Percentiles rank a stretch among this genome's conserved stretches.
These are phyloP conservation scores for Acleris literana DNA, from an alignment of 2,888 invertebrate genomes.

Conservation along the genomic window DNA sequence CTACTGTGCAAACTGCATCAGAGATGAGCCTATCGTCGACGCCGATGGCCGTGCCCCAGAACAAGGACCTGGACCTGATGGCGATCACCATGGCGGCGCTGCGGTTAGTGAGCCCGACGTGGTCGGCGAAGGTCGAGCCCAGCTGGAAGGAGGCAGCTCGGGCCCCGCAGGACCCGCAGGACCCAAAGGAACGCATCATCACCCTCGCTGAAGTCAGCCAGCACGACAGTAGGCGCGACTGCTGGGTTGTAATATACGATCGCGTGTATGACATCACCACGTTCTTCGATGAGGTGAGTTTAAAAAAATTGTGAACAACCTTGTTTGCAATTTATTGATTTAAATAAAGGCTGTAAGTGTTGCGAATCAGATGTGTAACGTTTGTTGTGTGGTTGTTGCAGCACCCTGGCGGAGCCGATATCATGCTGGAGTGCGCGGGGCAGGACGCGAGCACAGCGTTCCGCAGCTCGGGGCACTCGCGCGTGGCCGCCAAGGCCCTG, in stretches of 20 bases:
- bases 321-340: too few relatives aligned
- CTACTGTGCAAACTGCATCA: slow-evolving; percentile 67
- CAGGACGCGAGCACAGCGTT: slow-evolving; percentile 93
- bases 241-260: slow-evolving; percentile 95
- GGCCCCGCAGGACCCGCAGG: slow-evolving; percentile 60
- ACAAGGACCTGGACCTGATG: slow-evolving; percentile 68
- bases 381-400: slow-evolving; percentile 60
- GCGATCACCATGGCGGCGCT: slow-evolving; percentile 79
- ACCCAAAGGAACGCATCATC: slow-evolving; percentile 76
- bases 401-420: slow-evolving; percentile 93
- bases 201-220: slow-evolving; percentile 89
- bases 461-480: slow-evolving; percentile 90
- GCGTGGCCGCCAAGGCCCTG: slow-evolving; percentile 85
- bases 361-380: slow-evolving; percentile 13
- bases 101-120: slow-evolving; percentile 73
- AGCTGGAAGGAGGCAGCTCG: slow-evolving; percentile 55
- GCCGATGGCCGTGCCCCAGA: slow-evolving; percentile 61
- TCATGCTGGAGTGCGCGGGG: slow-evolving; percentile 93
- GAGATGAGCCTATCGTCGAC: slow-evolving; percentile 62
- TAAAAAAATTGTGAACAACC: background rate
- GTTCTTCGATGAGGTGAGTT: slow-evolving; percentile 87
- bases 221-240: slow-evolving; percentile 89
- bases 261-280: slow-evolving; percentile 92
- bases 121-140: slow-evolving; percentile 60
- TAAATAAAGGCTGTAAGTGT: background rate